A percentile compares a stretch with the other conserved stretches of the same genome.
Conservation (phyloP, 2,797 vertebrate species). For the Cephalopachus bancanus region DNA sequence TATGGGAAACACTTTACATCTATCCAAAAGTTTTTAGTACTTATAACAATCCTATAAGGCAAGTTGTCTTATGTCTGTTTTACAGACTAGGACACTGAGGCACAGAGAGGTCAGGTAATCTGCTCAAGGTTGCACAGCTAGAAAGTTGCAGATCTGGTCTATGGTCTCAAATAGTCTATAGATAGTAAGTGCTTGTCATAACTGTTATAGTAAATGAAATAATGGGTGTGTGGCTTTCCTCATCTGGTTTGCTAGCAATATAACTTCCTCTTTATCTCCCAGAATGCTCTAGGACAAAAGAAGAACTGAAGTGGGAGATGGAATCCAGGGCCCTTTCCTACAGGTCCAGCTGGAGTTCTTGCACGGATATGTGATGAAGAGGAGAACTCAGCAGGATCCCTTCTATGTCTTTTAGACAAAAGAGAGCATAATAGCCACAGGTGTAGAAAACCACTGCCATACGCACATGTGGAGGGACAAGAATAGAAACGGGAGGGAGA, state of each 20-base stretch:
- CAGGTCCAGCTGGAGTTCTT: neutral
- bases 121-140: neutral
- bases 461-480: neutral
- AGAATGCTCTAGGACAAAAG: neutral
- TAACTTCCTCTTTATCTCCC: neutral
- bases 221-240: neutral
- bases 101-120: neutral
- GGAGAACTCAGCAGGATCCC: too few relatives aligned
- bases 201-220: neutral
- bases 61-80: neutral
- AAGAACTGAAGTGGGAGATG: neutral
- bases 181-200: neutral
- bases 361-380: neutral
- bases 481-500: neutral
- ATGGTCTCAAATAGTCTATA: neutral
- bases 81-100: neutral
- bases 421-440: neutral
- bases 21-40: neutral
- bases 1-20: neutral
- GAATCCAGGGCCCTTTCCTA: neutral
- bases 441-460: neutral
- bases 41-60: neutral
- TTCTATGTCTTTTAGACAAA: neutral
- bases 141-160: neutral
- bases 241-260: neutral